phyloP scores from a whole-genome alignment of 2,888 invertebrate species.

The Acanthosepion pharaonis region DNA sequence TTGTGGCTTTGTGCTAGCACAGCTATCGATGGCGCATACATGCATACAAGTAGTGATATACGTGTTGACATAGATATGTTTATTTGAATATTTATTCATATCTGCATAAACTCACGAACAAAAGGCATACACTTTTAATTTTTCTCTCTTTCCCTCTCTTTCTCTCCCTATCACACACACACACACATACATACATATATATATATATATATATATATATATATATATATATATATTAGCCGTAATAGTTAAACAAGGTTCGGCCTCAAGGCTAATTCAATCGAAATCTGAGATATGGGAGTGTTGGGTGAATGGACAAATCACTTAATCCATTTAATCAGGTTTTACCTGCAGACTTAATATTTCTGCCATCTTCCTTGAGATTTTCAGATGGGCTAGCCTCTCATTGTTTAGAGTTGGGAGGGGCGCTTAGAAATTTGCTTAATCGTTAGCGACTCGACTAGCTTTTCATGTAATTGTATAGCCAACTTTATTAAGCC shows the following conservation, averaged over 20 bases:
- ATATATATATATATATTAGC: neutral
- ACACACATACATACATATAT: neutral
- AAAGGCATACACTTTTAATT: too few species aligned
- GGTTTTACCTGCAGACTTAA: slow-evolving; percentile 7
- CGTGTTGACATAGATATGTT: too few species aligned
- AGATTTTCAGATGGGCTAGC: neutral
- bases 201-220: neutral
- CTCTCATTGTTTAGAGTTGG: neutral
- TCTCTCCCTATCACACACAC: too few species aligned
- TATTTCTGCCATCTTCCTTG: neutral
- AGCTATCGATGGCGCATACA: too few species aligned
- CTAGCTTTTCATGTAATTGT: neutral
- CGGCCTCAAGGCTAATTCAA: neutral
- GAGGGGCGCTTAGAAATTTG: neutral
- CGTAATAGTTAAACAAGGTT: neutral
- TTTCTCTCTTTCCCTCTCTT: too few species aligned
- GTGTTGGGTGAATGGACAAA: neutral
- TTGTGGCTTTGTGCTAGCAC: too few species aligned
- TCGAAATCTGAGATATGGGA: neutral
- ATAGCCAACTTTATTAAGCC: slow-evolving; percentile 4
- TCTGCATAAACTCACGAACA: too few species aligned
- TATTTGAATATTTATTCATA: too few species aligned
- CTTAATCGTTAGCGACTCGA: neutral
- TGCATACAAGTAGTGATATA: too few species aligned
- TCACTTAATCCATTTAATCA: neutral